Conservation (phyloP, 2,888 invertebrate species). For the Anoplius nigerrimus region DNA sequence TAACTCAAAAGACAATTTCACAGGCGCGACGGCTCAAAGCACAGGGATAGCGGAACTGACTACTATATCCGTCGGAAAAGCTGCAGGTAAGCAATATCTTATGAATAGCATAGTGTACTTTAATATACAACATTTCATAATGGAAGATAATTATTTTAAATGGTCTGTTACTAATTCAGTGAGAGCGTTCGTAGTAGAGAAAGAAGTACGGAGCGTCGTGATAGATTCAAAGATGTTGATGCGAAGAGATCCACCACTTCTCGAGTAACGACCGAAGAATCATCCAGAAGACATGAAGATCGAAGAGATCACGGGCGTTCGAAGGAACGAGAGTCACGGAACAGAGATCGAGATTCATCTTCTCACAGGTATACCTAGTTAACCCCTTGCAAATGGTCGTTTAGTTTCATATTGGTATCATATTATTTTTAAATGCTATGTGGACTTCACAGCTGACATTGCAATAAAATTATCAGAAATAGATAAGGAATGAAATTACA, state of each 20-base stretch:
- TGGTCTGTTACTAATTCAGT: conserved; percentile 7
- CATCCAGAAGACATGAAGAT: not conserved
- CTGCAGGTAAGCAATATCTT: conserved; percentile 29
- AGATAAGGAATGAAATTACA: no score
- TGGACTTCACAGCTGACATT: no score
- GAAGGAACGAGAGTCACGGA: not conserved
- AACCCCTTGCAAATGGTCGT: no score
- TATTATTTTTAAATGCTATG: no score
- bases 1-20: conserved; percentile 4
- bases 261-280: not conserved
- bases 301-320: conserved; percentile 30
- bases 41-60: not conserved
- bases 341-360: not conserved
- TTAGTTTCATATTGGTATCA: no score
- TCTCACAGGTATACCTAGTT: no score
- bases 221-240: conserved; percentile 15
- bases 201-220: conserved; percentile 22
- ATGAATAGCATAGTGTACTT: not conserved
- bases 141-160: not conserved
- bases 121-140: conserved; percentile 10
- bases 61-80: conserved; percentile 17
- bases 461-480: no score
- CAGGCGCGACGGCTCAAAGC: conserved; percentile 26
- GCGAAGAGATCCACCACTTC: not conserved
- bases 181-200: conserved; percentile 22